Percentiles rank a stretch among this genome's conserved stretches.
Evolutionary conservation across 2,113 vertebrate species (phyloP).

Genomic region (Perccottus glenii): DNA sequence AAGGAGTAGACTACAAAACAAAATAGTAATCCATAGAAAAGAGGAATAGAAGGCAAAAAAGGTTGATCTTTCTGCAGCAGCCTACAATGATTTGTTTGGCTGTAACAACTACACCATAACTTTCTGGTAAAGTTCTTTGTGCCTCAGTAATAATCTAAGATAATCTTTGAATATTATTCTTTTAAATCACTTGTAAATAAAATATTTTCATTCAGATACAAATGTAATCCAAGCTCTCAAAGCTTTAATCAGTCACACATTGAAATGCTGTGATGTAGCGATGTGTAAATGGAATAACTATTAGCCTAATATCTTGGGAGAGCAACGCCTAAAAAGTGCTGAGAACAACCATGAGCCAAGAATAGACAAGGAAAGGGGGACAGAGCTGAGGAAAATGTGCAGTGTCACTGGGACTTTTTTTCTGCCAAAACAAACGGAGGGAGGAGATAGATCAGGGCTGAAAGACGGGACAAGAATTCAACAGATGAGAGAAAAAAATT

Average conservation of each 20-base stretch:
- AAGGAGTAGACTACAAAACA: no score
- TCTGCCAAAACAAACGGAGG: conserved; percentile 64
- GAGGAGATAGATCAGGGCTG: conserved; percentile 40
- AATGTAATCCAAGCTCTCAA: not conserved
- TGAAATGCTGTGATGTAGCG: conserved; percentile 52
- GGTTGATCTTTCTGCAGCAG: not conserved
- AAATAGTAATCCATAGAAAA: no score
- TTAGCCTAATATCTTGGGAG: conserved; percentile 58
- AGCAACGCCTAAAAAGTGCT: conserved; percentile 56
- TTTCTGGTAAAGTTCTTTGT: not conserved
- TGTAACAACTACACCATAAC: not conserved
- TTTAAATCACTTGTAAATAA: conserved; percentile 5
- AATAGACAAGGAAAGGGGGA: conserved; percentile 46
- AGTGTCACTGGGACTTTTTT: conserved; percentile 60
- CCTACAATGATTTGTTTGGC: not conserved
- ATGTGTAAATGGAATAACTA: conserved; percentile 64
- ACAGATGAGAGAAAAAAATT: conserved; percentile 18
- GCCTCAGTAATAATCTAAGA: not conserved
- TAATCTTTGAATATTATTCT: not conserved
- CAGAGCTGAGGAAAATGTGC: conserved; percentile 50
- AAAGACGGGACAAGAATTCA: conserved; percentile 40
- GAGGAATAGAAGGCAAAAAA: no score
- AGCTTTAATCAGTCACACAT: conserved; percentile 42
- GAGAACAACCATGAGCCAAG: conserved; percentile 57
- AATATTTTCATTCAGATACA: not conserved